Evolutionary conservation across 1,140 invertebrate genomes (phyloP).

Genomic region (Saccostrea echinata): DNA sequence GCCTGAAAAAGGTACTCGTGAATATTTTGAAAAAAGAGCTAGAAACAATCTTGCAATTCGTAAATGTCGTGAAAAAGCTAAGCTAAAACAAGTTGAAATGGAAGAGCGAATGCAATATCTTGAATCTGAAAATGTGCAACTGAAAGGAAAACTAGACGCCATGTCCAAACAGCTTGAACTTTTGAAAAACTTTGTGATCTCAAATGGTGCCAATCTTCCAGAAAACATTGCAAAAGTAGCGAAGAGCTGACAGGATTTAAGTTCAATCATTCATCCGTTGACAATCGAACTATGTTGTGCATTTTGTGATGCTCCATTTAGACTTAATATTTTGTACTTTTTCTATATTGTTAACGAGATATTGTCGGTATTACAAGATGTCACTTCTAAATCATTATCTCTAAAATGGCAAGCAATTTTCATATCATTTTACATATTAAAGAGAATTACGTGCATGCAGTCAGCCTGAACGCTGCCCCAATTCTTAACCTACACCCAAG

Average conservation of each 20-base stretch:
- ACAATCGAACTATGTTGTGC: not conserved
- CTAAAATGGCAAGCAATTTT: conserved; percentile 29
- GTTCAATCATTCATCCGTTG: not conserved
- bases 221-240: conserved; percentile 33
- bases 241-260: conserved; percentile 34
- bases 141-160: conserved; percentile 3
- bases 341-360: not conserved
- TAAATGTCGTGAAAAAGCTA: conserved; percentile 43
- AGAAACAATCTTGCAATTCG: conserved; percentile 46
- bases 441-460: not conserved
- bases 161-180: conserved; percentile 19
- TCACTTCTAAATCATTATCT: conserved; percentile 12
- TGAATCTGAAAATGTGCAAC: conserved; percentile 24
- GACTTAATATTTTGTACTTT: not conserved
- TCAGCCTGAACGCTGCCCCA: conserved; percentile 14
- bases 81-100: conserved; percentile 37
- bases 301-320: not conserved
- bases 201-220: conserved; percentile 18
- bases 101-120: conserved; percentile 17
- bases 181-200: conserved; percentile 31
- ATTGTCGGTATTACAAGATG: conserved; percentile 1
- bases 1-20: conserved; percentile 32
- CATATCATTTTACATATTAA: conserved; percentile 10
- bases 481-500: not conserved
- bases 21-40: conserved; percentile 40